A percentile compares a stretch with the other conserved stretches of the same genome.
These are phyloP conservation scores for Pseudolycoriella hygida DNA, from an alignment of 2,888 invertebrate species.

Conservation along the genomic window DNA sequence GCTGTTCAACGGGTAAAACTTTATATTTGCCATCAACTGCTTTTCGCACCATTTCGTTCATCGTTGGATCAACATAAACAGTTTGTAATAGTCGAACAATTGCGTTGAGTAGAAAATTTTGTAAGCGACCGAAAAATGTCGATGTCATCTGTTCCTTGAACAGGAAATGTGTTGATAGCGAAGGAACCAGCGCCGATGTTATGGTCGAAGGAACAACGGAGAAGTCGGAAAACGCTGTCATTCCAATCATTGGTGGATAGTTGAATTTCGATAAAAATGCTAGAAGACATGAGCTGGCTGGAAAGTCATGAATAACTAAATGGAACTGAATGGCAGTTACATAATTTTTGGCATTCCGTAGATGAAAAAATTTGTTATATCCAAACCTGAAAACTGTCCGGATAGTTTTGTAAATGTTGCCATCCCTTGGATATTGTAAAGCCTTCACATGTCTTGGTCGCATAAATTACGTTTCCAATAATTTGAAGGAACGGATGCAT, in stretches of 20 bases:
- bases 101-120: not conserved
- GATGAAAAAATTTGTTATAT: not conserved
- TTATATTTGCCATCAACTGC: not conserved
- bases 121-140: not conserved
- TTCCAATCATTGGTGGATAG: constrained; percentile 19
- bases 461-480: constrained; percentile 10
- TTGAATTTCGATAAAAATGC: constrained; percentile 19
- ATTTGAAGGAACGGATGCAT: not conserved
- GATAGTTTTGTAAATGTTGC: constrained; percentile 1
- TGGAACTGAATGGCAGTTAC: constrained; percentile 13
- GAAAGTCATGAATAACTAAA: constrained; percentile 21
- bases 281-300: constrained; percentile 18
- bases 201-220: not conserved
- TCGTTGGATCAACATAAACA: not conserved
- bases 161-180: not conserved
- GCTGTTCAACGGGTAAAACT: not conserved
- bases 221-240: constrained; percentile 13
- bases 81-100: not conserved
- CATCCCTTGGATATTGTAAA: constrained; percentile 8
- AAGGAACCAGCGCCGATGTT: not conserved
- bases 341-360: not conserved
- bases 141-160: not conserved
- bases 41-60: not conserved
- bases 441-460: constrained; percentile 6
- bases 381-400: constrained; percentile 1